Evolutionary conservation across 1,140 invertebrate species (phyloP), one percentile per base, ranked within the genome.

Genomic region (Trypoxylus dichotomus): DNA sequence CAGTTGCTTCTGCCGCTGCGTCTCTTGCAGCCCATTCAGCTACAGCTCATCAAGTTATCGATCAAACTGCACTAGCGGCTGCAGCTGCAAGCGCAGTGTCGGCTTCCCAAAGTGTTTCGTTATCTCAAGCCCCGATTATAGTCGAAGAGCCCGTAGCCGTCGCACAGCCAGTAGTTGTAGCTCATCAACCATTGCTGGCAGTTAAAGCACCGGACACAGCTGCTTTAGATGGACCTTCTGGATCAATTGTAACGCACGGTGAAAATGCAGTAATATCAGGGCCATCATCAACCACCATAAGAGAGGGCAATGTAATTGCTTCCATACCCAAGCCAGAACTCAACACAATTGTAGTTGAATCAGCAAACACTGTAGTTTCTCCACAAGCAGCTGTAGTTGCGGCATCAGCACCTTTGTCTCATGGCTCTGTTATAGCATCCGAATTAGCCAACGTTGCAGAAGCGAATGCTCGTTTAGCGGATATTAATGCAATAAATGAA

Each of bases 151-250:
- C 60, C 5, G 60, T 27, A 27, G 77, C 74, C 19, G 37, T 41
- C 13, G 42, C 75, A 24, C 42, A 60, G 8, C 60, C 77, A 25
- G 71, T 79, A 13, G 76, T 77, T 68, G 75, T 81, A 21, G 78
- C 76, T 76, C 54, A 74, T 15, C 74, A 74, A 43, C 54, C 58
- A n/a, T 76, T 79, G 27, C 13, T 78, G 32, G 79, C 77, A 27
- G 75, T 58, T 42, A 27, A 78, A 60, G 77, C 74, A 71, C n/a
- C 71, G 76, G 78, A 81, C 21, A 73, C 42, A 13, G 58, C 73
- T 32, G 71, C 78, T 19, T 47, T 81, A 24, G 74, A 78, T 25
- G 80, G 80, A 7, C 80, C 80, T 15, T 81, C 80, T n/a, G 80
- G 80, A 77, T 80, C 77, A 5, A 81, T 81, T 72, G 76, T 77